Conservation (phyloP, 1,140 invertebrate species). For the Pissodes strobi region DNA sequence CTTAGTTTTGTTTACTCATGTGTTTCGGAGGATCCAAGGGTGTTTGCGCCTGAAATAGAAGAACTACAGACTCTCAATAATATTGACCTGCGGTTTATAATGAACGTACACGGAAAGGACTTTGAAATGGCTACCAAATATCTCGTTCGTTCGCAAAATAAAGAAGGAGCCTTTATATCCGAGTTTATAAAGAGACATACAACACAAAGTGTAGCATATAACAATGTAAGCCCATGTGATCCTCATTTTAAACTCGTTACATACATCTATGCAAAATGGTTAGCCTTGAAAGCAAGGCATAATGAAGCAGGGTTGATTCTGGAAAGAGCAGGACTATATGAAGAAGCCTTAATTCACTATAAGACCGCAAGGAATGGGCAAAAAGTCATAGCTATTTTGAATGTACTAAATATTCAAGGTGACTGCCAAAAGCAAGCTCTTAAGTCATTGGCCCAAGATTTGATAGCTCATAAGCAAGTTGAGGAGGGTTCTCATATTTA, state of each 20-base stretch:
- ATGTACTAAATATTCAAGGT: constrained; percentile 9
- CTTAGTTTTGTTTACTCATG: constrained; percentile 32
- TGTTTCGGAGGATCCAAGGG: constrained; percentile 37
- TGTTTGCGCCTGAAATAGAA: constrained; percentile 37
- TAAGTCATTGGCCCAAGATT: constrained; percentile 27
- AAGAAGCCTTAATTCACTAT: constrained; percentile 36
- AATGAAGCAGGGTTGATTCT: constrained; percentile 36
- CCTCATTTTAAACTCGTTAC: constrained; percentile 29
- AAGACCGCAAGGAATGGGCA: constrained; percentile 30
- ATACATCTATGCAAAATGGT: constrained; percentile 30
- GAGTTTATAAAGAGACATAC: constrained; percentile 35
- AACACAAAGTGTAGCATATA: constrained; percentile 37
- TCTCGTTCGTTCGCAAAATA: constrained; percentile 24
- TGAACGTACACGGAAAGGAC: constrained; percentile 30
- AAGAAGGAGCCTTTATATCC: constrained; percentile 8
- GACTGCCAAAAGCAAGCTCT: constrained; percentile 14
- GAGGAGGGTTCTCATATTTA: constrained; percentile 38
- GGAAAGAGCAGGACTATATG: constrained; percentile 34
- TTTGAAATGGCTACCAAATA: constrained; percentile 33
- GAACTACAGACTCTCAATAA: constrained; percentile 20
- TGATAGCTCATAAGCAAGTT: constrained; percentile 12
- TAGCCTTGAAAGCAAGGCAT: constrained; percentile 25
- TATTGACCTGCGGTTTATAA: constrained; percentile 33
- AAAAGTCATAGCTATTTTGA: constrained; percentile 32
- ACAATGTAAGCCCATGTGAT: constrained; percentile 2